These are phyloP conservation scores for Philonicus albiceps DNA, from an alignment of 2,888 invertebrate genomes.

Conservation along the genomic window DNA sequence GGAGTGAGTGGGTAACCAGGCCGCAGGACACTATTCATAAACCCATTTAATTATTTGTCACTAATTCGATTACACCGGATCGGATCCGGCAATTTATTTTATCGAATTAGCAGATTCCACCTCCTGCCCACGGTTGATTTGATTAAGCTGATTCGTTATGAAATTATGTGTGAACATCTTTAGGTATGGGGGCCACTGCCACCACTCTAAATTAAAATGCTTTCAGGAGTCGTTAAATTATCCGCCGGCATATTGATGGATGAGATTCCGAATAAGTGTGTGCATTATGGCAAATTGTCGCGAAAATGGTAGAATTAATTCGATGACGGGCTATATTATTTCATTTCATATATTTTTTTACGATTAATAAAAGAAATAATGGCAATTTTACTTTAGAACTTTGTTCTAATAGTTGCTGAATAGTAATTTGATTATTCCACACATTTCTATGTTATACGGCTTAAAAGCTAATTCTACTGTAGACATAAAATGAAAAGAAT, in stretches of 20 bases:
- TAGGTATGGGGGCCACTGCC: not conserved
- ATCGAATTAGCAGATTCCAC: conserved; percentile 41
- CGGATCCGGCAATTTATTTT: conserved; percentile 45
- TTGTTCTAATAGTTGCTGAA: not conserved
- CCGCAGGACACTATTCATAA: conserved; percentile 38
- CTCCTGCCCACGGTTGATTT: not conserved
- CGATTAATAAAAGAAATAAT: not conserved
- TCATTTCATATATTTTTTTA: not conserved
- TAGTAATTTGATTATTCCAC: not conserved
- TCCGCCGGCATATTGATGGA: not conserved
- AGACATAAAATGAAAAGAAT: not conserved
- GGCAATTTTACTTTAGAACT: not conserved
- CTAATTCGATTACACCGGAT: conserved; percentile 46
- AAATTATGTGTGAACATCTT: conserved; percentile 26
- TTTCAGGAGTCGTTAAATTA: not conserved
- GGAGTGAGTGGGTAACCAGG: not conserved
- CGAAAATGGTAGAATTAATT: not conserved
- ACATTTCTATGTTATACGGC: not conserved
- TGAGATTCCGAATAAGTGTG: not conserved
- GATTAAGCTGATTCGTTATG: conserved; percentile 20
- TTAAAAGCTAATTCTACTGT: not conserved
- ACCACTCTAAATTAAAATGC: not conserved
- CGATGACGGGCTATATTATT: not conserved
- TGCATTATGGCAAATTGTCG: not conserved
- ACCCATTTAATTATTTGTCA: conserved; percentile 46